Conservation (phyloP, 1,140 invertebrate species). For the Leptinotarsa undecemlineata region DNA sequence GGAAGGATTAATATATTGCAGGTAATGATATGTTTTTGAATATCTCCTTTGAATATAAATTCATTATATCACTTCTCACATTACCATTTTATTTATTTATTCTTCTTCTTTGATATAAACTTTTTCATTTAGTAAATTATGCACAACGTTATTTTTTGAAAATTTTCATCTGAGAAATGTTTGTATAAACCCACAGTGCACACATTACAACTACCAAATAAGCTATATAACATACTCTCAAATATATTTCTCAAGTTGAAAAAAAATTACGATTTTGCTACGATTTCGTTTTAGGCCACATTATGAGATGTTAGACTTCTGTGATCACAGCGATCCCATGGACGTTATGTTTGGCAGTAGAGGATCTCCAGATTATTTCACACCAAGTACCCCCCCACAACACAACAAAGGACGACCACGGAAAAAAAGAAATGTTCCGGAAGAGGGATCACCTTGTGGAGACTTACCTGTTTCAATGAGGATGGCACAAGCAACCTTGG, state of each 20-base stretch:
- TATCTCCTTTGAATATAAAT: neutral
- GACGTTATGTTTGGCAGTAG: conserved; percentile 58
- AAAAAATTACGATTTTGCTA: too few relatives aligned
- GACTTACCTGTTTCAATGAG: conserved; percentile 71
- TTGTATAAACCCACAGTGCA: too few relatives aligned
- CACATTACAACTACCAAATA: too few relatives aligned
- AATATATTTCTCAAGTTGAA: too few relatives aligned
- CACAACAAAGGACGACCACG: conserved; percentile 80
- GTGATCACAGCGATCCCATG: conserved; percentile 49
- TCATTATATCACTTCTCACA: too few relatives aligned
- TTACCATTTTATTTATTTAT: too few relatives aligned
- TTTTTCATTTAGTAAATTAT: too few relatives aligned
- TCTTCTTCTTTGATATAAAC: too few relatives aligned
- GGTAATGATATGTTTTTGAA: conserved; percentile 54
- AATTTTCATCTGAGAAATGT: too few relatives aligned
- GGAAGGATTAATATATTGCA: conserved; percentile 76
- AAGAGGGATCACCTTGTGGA: conserved; percentile 58
- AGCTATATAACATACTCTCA: too few relatives aligned
- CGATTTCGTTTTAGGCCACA: conserved; percentile 57
- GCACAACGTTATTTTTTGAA: too few relatives aligned
- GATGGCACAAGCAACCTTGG: conserved; percentile 69
- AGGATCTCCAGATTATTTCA: conserved; percentile 65
- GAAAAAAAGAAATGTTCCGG: conserved; percentile 69
- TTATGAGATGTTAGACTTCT: conserved; percentile 66
- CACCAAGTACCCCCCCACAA: conserved; percentile 60